Percentiles rank a stretch among this genome's conserved stretches.
Evolutionary conservation across 2,888 invertebrate genomes (phyloP).

Genomic region (Noctua pronuba): DNA sequence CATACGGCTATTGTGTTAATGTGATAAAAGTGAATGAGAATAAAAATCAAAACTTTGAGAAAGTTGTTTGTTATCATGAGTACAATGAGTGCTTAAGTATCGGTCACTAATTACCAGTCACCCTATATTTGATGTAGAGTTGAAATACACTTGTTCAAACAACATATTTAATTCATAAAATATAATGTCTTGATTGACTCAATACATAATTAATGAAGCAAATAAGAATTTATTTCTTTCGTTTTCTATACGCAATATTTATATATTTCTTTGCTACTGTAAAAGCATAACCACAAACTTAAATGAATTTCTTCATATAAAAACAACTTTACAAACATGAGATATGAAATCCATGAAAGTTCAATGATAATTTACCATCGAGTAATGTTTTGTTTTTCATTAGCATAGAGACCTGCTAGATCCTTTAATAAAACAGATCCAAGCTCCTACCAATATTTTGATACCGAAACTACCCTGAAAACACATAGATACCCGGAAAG

Average conservation of each 20-base stretch:
- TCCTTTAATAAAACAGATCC: not conserved
- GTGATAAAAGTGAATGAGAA: too few species aligned
- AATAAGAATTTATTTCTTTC: not conserved
- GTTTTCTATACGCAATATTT: not conserved
- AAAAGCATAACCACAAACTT: not conserved
- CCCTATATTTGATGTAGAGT: too few species aligned
- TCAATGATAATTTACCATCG: not conserved
- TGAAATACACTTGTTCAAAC: too few species aligned
- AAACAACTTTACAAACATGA: not conserved
- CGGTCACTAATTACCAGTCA: too few species aligned
- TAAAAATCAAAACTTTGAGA: too few species aligned
- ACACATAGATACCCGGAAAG: slow-evolving; percentile 37
- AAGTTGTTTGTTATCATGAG: too few species aligned
- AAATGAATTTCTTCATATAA: not conserved
- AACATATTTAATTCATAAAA: not conserved
- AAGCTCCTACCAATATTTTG: slow-evolving; percentile 11
- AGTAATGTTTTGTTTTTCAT: not conserved
- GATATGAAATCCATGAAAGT: not conserved
- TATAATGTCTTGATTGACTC: not conserved
- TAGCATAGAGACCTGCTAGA: not conserved
- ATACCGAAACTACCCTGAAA: slow-evolving; percentile 36
- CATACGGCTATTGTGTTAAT: too few species aligned
- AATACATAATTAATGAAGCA: not conserved
- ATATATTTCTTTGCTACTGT: not conserved
- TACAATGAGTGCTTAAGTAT: too few species aligned